Evolutionary conservation across 1,140 invertebrate genomes (phyloP).

Genomic region (Macrobrachium rosenbergii): DNA sequence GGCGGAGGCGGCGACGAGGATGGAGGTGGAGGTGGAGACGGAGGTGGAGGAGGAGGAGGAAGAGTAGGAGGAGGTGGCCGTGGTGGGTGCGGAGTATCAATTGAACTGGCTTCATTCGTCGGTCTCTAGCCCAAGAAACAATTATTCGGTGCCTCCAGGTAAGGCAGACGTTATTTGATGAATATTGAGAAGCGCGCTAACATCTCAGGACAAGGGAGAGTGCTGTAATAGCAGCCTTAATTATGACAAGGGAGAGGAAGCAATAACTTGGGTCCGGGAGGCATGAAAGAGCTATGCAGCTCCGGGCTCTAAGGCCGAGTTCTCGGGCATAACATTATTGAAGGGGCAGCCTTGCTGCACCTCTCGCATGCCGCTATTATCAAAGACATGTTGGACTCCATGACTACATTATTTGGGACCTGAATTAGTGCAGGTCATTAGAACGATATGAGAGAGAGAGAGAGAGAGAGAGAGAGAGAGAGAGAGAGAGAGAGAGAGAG

Average conservation of each 20-base stretch:
- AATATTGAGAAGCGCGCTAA: too few species aligned
- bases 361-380: neutral
- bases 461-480: constrained; percentile 16
- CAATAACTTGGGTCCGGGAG: neutral
- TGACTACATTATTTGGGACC: neutral
- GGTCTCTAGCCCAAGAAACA: too few species aligned
- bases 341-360: neutral
- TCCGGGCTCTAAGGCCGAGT: constrained; percentile 1
- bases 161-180: too few species aligned
- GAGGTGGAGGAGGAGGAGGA: too few species aligned
- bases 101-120: too few species aligned
- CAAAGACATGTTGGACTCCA: neutral
- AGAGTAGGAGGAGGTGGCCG: too few species aligned
- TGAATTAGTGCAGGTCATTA: neutral
- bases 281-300: neutral
- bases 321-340: neutral
- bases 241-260: constrained; percentile 23
- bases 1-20: too few species aligned
- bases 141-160: too few species aligned
- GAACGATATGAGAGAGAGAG: constrained; percentile 8
- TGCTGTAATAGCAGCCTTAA: constrained; percentile 23
- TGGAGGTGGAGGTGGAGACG: too few species aligned
- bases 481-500: constrained; percentile 40
- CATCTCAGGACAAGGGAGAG: neutral
- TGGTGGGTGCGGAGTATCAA: too few species aligned